Evolutionary conservation across 1,140 invertebrate genomes (phyloP), one percentile per base, ranked within the genome.

Genomic region (Cylas formicarius): DNA sequence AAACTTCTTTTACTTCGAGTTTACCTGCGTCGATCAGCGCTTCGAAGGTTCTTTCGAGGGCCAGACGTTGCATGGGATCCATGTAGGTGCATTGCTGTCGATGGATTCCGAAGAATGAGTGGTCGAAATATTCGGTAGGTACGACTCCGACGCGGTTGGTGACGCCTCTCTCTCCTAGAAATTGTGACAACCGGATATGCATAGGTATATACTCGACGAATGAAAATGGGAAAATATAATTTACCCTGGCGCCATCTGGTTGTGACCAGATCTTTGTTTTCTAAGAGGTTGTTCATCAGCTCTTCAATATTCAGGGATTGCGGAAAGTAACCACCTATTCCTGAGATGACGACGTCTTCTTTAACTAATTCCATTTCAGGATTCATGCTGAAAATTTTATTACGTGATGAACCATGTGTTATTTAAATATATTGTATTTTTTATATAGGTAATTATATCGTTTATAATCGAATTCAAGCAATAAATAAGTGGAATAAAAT

Each of bases 21-120:
- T 58, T 55, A 68, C 68, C 68, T 31, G 69, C 67, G 54, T 71
- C 69, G 29, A 62, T 61, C n/a, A 71, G 46, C 11, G 69, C 69
- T 51, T 70, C 66, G 43, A 61, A 70, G 7, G 65, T 57, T 36
- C 67, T 60, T 55, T 71, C 68, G 18, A 71, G 39, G 4, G 66
- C 36, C 18, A 68, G 58, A 26, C 69, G 57, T 24, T 60, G 53
- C 67, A 70, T 69, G 1, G 67, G 58, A 50, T 71, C 68, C 68
- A 70, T 70, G 39, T 46, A 64, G 14, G 52, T 56, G 10, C 54
- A 59, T 39, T 68, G 67, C 18, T 65, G 57, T 10, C 58, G 56
- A 52, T 69, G 67, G 11, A 71, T 67, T n/a, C 65, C 66, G 49
- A 71, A 70, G 52, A 65, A 70, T 17, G 66, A 61, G 6, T 63